Base-by-base conservation (phyloP, 2,888 invertebrate genomes). In the Caenorhabditis doughertyi region DNA sequence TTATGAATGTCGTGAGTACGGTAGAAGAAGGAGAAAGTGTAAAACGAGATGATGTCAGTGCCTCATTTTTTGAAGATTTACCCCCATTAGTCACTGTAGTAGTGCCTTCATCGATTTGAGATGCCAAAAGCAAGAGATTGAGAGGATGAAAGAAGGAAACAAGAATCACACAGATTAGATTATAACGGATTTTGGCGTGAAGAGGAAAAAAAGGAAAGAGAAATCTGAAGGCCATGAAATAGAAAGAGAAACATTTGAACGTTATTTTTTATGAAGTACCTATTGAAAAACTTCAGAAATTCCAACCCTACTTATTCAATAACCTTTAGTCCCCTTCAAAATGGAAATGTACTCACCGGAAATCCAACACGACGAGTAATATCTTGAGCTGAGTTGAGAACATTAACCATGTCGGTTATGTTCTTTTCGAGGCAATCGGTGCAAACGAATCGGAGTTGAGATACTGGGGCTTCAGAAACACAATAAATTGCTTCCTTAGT, bases 341-440 rank as follows among this genome's bases (percentile, higher is more conserved):
- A n/a, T n/a, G n/a, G 32, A 32, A 32, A 7, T 32, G 81, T 13
- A 47, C 89, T 84, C 65, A 91, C 91, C 84, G 91, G 91, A 82
- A 89, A 91, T 77, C 90, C 90, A 32, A 90, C 89, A 27, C 84
- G 86, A 51, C 89, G 80, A n/a, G 91, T 91, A 35, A 89, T 79
- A 77, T 91, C 91, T 51, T 90, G 90, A 49, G 91, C 91, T 16
- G 88, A 85, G 70, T 89, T 91, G 49, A 91, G 88, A 3, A 89
- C 86, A 67, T 89, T 84, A 23, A 89, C 87, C 86, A 91, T 90
- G 79, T 91, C 91, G 21, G 91, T 91, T 73, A 91, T 89, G 81
- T 91, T 91, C 68, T 86, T 89, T 77, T 90, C 88, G 23, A 84
- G 64, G 67, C 91, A 91, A 74, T 91, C 91, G 53, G 87, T 85